Conservation (phyloP, 2,888 invertebrate genomes). For the Cheiracanthium punctorium region DNA sequence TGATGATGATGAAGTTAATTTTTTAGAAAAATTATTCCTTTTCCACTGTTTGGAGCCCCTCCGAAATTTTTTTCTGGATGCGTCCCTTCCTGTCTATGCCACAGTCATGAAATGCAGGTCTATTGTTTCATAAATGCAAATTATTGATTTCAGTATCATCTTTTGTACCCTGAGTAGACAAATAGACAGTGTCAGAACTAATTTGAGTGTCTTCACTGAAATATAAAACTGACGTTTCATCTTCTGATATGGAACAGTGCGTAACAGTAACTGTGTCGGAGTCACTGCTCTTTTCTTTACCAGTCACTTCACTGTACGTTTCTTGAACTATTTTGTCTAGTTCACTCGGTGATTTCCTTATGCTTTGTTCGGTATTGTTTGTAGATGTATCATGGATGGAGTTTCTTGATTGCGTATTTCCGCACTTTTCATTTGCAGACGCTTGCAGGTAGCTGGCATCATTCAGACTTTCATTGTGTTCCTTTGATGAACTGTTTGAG, state of each 20-base stretch:
- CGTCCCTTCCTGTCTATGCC: no score
- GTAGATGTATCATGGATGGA: no score
- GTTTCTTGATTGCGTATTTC: no score
- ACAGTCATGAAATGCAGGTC: no score
- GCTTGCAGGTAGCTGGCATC: background rate
- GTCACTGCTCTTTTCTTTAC: background rate
- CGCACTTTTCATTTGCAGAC: no score
- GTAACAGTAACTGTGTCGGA: background rate
- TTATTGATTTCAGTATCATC: background rate
- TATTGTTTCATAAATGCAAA: background rate
- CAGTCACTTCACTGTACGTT: background rate
- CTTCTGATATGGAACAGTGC: background rate
- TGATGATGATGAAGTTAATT: no score
- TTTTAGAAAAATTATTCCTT: no score
- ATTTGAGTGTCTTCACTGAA: background rate
- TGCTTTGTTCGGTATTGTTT: background rate
- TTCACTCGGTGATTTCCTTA: background rate
- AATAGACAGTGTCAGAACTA: background rate
- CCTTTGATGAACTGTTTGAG: background rate
- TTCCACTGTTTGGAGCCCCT: no score
- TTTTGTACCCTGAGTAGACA: slow-evolving; percentile 2
- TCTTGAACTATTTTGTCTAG: background rate
- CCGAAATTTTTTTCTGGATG: no score
- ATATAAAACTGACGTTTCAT: background rate
- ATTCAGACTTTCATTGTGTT: background rate